Evolutionary conservation across 1,140 invertebrate species (phyloP), one percentile per base, ranked within the genome.

Genomic region (Drosophila simulans): DNA sequence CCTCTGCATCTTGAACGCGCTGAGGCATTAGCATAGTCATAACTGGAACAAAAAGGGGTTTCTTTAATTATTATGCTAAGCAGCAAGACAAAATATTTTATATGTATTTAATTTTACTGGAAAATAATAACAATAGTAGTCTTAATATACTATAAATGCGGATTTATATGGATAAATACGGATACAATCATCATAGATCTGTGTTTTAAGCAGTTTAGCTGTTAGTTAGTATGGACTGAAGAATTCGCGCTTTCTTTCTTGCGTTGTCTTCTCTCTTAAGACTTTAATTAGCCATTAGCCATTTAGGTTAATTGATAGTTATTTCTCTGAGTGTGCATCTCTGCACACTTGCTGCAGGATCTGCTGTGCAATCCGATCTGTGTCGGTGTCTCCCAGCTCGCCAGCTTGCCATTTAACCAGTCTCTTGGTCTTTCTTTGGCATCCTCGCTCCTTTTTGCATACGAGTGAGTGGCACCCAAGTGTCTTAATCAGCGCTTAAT

Each of bases 401-500:
- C 7, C 27, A 37, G 52, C 10, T 43, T n/a, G 5, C 1, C n/a
- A 15, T 15, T 42, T 42, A 5, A 12, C 12, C 42, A 34, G 34
- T 31, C 37, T 17, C 1, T n/a, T 37, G n/a, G 17, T 40, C 20
- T 13, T 10, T 22, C 13, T 52, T 22, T 25, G 11, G 4, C 5
- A 25, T 11, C 4, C 45, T 46, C 17, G 43, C 27, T 17, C 27
- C 25, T 64, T 40, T 66, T 66, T 66, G 63, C 63, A 66, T 66
- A 60, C 63, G 57, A 66, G 56, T 45, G 52, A 35, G 20, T 22
- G 51, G 43, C 27, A 58, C 72, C 72, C 74, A 77, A 77, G 79
- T 72, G 78, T 82, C 80, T 78, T 83, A 83, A 83, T 83, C 80
- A 74, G 69, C 46, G 80, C 80, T 75, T 83, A 83, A 83, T 83